phyloP scores from a whole-genome alignment of 2,888 invertebrate species.

The Lysandra bellargus region DNA sequence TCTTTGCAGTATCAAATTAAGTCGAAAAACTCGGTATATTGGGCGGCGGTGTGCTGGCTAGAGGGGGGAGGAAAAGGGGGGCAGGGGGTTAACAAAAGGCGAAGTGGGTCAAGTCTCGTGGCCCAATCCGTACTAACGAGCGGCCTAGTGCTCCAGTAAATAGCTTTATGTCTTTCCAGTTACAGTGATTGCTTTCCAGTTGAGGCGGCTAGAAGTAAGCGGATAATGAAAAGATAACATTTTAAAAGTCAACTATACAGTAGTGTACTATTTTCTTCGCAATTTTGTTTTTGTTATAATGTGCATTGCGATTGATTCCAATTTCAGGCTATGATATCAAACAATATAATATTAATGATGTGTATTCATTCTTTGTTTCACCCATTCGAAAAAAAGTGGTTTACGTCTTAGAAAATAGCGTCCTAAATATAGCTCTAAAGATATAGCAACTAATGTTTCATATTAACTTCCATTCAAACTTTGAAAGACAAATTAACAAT shows the following conservation, averaged over 20 bases:
- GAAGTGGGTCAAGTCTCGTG: constrained; percentile 20
- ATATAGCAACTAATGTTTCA: not conserved
- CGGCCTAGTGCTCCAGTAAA: not conserved
- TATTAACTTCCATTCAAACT: not conserved
- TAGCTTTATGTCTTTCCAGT: constrained; percentile 2
- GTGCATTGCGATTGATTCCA: too few species aligned
- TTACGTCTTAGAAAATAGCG: too few species aligned
- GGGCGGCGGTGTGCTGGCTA: not conserved
- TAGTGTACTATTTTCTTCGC: too few species aligned
- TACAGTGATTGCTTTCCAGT: not conserved
- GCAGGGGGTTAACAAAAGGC: not conserved
- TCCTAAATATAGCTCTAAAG: too few species aligned
- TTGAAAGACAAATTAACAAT: not conserved
- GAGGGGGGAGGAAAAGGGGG: not conserved
- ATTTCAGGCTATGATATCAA: too few species aligned
- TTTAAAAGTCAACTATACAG: not conserved
- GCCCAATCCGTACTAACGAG: constrained; percentile 12
- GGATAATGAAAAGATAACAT: not conserved
- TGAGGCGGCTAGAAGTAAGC: not conserved
- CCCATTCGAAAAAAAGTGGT: too few species aligned
- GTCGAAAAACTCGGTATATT: not conserved
- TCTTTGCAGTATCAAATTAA: not conserved
- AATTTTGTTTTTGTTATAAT: too few species aligned
- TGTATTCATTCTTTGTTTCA: too few species aligned
- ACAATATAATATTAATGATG: too few species aligned